A percentile compares a stretch with the other conserved stretches of the same genome.
These are phyloP conservation scores for Thalassoma bifasciatum DNA, from an alignment of 2,113 vertebrate genomes.

Conservation along the genomic window DNA sequence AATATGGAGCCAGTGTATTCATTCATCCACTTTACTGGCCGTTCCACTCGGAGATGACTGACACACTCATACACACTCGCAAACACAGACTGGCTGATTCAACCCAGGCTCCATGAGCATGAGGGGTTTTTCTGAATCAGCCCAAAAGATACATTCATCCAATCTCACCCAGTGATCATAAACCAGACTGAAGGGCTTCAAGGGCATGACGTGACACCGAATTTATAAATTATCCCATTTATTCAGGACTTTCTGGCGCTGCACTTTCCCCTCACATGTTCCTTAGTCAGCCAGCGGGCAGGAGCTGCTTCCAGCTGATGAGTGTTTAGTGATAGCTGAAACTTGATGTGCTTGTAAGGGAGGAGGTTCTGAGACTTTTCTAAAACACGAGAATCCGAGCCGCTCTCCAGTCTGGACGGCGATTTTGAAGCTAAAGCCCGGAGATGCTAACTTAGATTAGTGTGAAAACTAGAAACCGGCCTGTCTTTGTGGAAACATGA, in stretches of 20 bases:
- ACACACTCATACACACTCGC: constrained; percentile 49
- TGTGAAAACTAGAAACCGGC: background rate
- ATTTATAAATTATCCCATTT: constrained; percentile 73
- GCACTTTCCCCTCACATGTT: constrained; percentile 57
- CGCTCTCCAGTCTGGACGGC: background rate
- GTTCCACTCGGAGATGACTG: constrained; percentile 70
- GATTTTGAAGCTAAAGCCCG: background rate
- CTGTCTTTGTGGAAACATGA: background rate
- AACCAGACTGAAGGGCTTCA: constrained; percentile 65
- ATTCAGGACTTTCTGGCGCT: constrained; percentile 52
- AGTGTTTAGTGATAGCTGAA: constrained; percentile 34
- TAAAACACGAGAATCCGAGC: background rate
- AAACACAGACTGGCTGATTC: constrained; percentile 70
- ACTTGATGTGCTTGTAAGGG: constrained; percentile 8
- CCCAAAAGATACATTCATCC: constrained; percentile 71
- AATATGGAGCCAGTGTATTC: constrained; percentile 76
- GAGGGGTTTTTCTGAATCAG: constrained; percentile 60
- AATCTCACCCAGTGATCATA: constrained; percentile 62
- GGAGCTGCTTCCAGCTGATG: constrained; percentile 39
- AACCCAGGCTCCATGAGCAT: constrained; percentile 54
- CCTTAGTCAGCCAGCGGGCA: constrained; percentile 42
- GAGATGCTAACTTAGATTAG: constrained; percentile 1
- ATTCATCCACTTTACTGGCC: constrained; percentile 76
- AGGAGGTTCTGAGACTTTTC: background rate
- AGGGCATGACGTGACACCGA: constrained; percentile 59